Base-by-base conservation (phyloP, 2,888 invertebrate species). In the Noctua fimbriata region DNA sequence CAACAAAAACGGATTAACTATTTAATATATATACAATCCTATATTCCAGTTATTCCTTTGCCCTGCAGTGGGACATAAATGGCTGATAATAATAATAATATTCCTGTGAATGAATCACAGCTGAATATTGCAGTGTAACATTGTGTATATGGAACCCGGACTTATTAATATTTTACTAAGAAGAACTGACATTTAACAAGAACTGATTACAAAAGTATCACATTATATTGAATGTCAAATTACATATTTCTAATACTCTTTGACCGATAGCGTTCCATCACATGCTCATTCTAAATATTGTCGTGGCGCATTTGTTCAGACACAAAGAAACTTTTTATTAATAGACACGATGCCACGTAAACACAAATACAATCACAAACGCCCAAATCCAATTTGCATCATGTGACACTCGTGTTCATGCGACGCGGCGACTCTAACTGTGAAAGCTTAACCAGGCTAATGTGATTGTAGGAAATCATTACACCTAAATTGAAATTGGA, bases 351-450 rank as follows among this genome's bases (percentile, higher is more conserved):
- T 28, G 28, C 21, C 28, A 49, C 44, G 36, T 65, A 52, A 63
- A 52, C 28, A 36, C 36, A 32, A 66, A 76, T 49, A 58, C 63
- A 78, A 78, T 71, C 74, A 72, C 74, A 41, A 72, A 78, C 44
- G 44, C 63, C 52, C 58, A 69, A 83, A 84, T 76, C 41, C 32
- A 75, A 76, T 66, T 73, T 76, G 69, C 65, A 21, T 44, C 47
- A 60, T 55, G 47, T 66, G 78, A 73, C 65, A 58, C 32, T 82
- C 69, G 1, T 18, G 28, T 71, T 69, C 32, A 49, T 16, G 44
- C 41, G 7, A 75, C 66, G 32, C 16, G 5, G 16, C 16, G 16
- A 49, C 49, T 49, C 49, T 49, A 44, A 44, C 12, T 44, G 47
- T 63, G n/a, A 49, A 24, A 55, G 71, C 36, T 47, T 55, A 75